Conservation (phyloP, 2,797 vertebrate genomes). For the Chelidonichthys spinosus region DNA sequence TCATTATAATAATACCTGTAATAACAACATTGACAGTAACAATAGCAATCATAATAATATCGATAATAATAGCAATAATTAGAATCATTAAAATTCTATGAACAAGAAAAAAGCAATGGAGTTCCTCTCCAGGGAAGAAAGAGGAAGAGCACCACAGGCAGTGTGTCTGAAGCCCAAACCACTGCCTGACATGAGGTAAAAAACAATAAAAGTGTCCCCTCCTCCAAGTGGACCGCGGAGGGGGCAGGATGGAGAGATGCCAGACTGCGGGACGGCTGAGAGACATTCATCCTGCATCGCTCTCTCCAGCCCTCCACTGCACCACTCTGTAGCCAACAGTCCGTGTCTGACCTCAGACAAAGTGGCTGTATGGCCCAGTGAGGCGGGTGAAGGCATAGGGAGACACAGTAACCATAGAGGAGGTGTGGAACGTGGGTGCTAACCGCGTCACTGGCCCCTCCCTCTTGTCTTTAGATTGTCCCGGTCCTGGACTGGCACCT, state of each 20-base stretch:
- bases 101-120: constrained; percentile 87
- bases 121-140: constrained; percentile 86
- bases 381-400: constrained; percentile 97
- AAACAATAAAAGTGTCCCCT: constrained; percentile 81
- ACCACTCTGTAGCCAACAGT: constrained; percentile 63
- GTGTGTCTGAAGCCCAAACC: constrained; percentile 85
- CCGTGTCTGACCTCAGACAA: constrained; percentile 85
- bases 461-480: constrained; percentile 90
- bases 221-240: constrained; percentile 65
- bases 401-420: constrained; percentile 93
- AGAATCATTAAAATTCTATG: constrained; percentile 88
- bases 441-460: constrained; percentile 87
- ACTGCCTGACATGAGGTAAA: constrained; percentile 98
- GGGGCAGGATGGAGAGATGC: constrained; percentile 73
- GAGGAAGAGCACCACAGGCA: constrained; percentile 97
- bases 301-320: constrained; percentile 67
- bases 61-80: constrained; percentile 89
- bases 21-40: constrained; percentile 89
- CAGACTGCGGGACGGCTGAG: constrained; percentile 65
- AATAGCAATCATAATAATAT: constrained; percentile 89
- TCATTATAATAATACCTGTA: constrained; percentile 88
- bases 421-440: constrained; percentile 91
- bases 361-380: constrained; percentile 98
- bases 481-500: constrained; percentile 76
- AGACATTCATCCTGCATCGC: constrained; percentile 70